Percentiles rank a stretch among this genome's conserved stretches.
These are phyloP conservation scores for Hipposideros larvatus DNA, from an alignment of 2,797 vertebrate species.

Conservation along the genomic window DNA sequence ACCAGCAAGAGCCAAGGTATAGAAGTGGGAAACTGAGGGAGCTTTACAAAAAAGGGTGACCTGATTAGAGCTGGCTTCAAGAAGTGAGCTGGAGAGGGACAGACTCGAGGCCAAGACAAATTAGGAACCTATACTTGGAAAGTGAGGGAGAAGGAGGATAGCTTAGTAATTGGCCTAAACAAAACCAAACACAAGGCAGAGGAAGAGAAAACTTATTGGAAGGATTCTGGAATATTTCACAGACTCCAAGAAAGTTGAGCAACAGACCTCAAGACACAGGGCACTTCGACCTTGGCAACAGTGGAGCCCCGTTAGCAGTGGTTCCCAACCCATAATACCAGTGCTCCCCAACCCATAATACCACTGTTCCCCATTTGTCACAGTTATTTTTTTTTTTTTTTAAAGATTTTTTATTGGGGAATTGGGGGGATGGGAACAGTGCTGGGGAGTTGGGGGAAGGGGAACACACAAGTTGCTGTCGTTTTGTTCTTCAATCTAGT, in stretches of 20 bases:
- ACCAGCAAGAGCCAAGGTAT: not conserved
- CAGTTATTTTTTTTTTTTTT: not conserved
- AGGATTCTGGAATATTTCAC: not conserved
- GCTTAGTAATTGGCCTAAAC: constrained; percentile 66
- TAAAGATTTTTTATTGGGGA: too few species aligned
- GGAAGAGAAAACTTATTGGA: constrained; percentile 35
- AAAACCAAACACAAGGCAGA: constrained; percentile 64
- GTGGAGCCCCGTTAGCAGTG: not conserved
- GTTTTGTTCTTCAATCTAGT: too few species aligned
- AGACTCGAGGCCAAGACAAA: not conserved
- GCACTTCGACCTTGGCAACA: not conserved
- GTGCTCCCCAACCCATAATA: too few species aligned
- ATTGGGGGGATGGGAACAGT: too few species aligned
- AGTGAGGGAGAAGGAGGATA: not conserved
- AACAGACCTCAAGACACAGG: not conserved
- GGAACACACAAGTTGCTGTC: too few species aligned
- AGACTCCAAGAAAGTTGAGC: constrained; percentile 55
- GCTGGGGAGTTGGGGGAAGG: too few species aligned
- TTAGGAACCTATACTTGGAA: constrained; percentile 49
- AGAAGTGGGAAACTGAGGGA: not conserved
- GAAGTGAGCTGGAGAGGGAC: not conserved
- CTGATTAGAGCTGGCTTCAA: constrained; percentile 2
- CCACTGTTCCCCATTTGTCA: not conserved
- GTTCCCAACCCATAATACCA: not conserved
- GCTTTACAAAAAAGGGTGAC: not conserved